Percentiles rank a stretch among this genome's conserved stretches.
phyloP scores from a whole-genome alignment of 2,888 invertebrate species.

The Onthophagus sagittarius region DNA sequence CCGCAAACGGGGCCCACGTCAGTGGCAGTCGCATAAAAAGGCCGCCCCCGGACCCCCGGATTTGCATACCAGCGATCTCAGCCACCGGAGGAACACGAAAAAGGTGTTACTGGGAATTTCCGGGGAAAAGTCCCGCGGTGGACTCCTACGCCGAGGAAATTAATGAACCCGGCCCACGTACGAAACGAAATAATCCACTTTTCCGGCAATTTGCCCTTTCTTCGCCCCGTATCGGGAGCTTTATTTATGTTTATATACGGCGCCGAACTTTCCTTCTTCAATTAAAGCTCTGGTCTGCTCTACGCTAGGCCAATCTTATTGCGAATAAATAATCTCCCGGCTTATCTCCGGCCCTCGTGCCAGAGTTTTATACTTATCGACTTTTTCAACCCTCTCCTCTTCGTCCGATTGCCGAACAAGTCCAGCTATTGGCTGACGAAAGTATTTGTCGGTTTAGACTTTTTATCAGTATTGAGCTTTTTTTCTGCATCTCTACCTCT shows the following conservation, averaged over 20 bases:
- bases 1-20: conserved; percentile 11
- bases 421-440: not conserved
- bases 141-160: conserved; percentile 35
- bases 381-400: not conserved
- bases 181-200: conserved; percentile 48
- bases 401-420: not conserved
- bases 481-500: not conserved
- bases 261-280: conserved; percentile 4
- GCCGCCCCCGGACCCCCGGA: conserved; percentile 32
- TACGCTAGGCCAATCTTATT: conserved; percentile 6
- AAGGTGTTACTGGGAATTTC: conserved; percentile 48
- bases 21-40: conserved; percentile 25
- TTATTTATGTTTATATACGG: conserved; percentile 12
- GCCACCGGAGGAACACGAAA: conserved; percentile 48
- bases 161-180: conserved; percentile 50
- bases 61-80: conserved; percentile 46
- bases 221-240: conserved; percentile 4
- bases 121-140: conserved; percentile 28
- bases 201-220: conserved; percentile 46
- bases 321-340: conserved; percentile 11
- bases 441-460: not conserved
- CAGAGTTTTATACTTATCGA: conserved; percentile 2
- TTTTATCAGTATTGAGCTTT: not conserved
- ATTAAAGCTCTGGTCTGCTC: conserved; percentile 4
- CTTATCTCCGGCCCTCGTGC: conserved; percentile 4